A percentile compares a stretch with the other conserved stretches of the same genome.
These are phyloP conservation scores for Lontra canadensis DNA, from an alignment of 2,113 vertebrate species.

Conservation along the genomic window DNA sequence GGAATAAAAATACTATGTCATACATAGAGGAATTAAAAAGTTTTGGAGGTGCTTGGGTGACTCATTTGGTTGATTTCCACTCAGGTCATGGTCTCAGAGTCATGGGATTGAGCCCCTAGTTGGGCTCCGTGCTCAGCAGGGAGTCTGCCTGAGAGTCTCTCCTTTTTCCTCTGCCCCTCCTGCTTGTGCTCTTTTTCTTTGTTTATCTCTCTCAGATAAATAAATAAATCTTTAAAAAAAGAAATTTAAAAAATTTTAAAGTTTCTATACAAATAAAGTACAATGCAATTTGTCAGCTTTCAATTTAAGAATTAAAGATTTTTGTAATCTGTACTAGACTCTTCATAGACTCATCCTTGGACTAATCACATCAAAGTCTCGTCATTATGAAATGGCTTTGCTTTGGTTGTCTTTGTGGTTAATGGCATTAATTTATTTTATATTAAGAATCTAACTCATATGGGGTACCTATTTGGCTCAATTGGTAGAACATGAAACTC, in stretches of 20 bases:
- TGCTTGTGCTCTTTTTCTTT: background rate
- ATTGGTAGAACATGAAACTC: background rate
- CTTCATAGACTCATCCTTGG: background rate
- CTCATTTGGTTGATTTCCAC: background rate
- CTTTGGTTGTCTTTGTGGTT: background rate
- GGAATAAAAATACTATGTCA: conserved; percentile 19
- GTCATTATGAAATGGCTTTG: background rate
- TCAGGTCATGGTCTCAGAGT: background rate
- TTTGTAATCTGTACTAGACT: background rate
- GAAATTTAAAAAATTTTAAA: background rate
- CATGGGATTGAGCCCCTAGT: background rate
- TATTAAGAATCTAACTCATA: background rate
- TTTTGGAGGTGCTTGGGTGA: background rate
- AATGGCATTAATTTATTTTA: background rate
- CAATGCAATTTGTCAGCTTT: conserved; percentile 13
- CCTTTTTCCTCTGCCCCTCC: background rate
- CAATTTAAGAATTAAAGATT: background rate
- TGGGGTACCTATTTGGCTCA: background rate
- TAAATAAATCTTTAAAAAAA: background rate
- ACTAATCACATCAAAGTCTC: background rate
- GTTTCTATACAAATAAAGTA: background rate
- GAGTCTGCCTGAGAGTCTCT: background rate
- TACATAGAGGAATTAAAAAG: background rate
- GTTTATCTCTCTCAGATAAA: background rate
- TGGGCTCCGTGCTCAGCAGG: background rate